Conservation (phyloP, 2,888 invertebrate genomes). For the Harmothoe impar region DNA sequence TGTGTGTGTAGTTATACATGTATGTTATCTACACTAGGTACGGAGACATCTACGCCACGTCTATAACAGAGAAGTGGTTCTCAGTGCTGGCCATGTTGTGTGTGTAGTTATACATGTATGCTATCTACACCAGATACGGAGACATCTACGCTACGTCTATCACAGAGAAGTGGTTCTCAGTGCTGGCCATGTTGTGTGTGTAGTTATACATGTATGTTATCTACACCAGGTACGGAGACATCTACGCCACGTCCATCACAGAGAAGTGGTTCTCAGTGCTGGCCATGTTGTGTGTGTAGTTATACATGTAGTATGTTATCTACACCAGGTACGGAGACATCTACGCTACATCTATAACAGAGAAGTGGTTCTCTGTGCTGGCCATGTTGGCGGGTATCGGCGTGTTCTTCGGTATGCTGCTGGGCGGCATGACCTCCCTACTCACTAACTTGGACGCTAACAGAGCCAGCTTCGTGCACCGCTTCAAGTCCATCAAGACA, state of each 20-base stretch:
- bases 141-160: constrained; percentile 67
- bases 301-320: not conserved
- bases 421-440: constrained; percentile 71
- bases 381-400: constrained; percentile 70
- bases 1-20: too few relatives aligned
- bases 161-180: constrained; percentile 64
- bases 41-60: constrained; percentile 59
- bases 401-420: constrained; percentile 71
- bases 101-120: not conserved
- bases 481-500: constrained; percentile 65
- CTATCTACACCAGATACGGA: constrained; percentile 66
- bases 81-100: not conserved
- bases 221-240: constrained; percentile 67
- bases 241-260: not conserved
- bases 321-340: constrained; percentile 69
- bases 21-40: constrained; percentile 67
- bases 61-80: not conserved
- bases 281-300: too few relatives aligned
- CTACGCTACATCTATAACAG: constrained; percentile 63
- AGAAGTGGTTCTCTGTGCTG: constrained; percentile 64
- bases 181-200: constrained; percentile 70
- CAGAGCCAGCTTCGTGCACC: constrained; percentile 65
- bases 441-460: constrained; percentile 69
- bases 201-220: too few relatives aligned
- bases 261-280: not conserved